Evolutionary conservation across 1,140 invertebrate species (phyloP).

Genomic region (Dermatophagoides farinae): DNA sequence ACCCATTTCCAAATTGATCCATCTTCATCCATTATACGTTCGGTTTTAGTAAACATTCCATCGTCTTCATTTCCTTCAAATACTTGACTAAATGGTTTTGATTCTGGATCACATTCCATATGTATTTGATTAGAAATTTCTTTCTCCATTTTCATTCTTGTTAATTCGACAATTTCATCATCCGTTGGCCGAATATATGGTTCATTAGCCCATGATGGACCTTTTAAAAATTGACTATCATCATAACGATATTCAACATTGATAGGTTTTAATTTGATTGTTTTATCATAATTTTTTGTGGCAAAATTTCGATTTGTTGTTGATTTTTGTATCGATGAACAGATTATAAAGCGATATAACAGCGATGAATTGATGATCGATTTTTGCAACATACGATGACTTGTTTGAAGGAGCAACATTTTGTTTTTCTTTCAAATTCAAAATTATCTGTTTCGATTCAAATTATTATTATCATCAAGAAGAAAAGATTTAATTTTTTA

Average conservation of each 20-base stretch:
- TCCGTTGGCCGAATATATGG: constrained; percentile 1
- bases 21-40: not conserved
- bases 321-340: not conserved
- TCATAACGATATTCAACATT: not conserved
- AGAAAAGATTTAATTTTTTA: too few relatives aligned
- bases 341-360: too few relatives aligned
- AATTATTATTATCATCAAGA: too few relatives aligned
- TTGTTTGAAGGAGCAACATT: too few relatives aligned
- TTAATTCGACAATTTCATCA: not conserved
- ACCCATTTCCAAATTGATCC: constrained; percentile 17
- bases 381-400: too few relatives aligned
- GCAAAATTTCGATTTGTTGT: not conserved
- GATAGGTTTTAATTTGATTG: not conserved
- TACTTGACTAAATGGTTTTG: not conserved
- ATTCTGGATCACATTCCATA: not conserved
- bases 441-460: too few relatives aligned
- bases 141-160: not conserved
- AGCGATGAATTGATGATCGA: too few relatives aligned
- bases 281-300: constrained; percentile 6
- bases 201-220: not conserved
- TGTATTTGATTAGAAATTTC: not conserved
- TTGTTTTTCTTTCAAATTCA: too few relatives aligned
- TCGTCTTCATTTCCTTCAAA: not conserved
- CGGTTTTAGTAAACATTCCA: not conserved
- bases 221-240: not conserved